Evolutionary conservation across 2,888 invertebrate species (phyloP).

Genomic region (Heliconius ethilla): DNA sequence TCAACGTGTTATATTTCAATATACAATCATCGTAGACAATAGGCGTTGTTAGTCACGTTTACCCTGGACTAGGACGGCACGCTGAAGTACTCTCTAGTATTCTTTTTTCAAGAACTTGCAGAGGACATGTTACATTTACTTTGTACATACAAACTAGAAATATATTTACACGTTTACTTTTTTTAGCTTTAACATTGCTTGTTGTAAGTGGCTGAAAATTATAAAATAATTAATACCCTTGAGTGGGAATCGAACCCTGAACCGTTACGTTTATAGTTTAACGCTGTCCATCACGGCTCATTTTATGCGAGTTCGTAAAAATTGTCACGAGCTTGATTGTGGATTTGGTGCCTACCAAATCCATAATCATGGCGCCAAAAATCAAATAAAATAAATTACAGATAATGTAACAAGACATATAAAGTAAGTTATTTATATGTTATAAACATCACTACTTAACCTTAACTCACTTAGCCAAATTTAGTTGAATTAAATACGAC

Average conservation of each 20-base stretch:
- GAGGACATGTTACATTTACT: not conserved
- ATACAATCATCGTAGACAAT: slow-evolving; percentile 13
- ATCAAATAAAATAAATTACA: not conserved
- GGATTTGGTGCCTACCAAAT: too few species aligned
- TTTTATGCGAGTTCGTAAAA: not conserved
- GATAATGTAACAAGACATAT: slow-evolving; percentile 2
- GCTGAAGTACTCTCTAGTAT: not conserved
- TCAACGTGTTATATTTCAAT: not conserved
- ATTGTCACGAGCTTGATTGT: too few species aligned
- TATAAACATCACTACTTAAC: slow-evolving; percentile 10
- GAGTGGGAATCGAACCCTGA: not conserved
- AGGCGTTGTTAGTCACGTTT: slow-evolving; percentile 5
- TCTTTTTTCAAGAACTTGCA: not conserved
- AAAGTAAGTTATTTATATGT: not conserved
- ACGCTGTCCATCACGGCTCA: not conserved
- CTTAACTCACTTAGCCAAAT: slow-evolving; percentile 13
- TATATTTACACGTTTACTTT: too few species aligned
- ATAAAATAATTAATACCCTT: too few species aligned
- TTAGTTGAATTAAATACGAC: not conserved
- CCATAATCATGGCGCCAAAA: too few species aligned
- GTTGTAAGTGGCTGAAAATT: too few species aligned
- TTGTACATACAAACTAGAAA: not conserved
- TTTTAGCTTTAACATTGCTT: too few species aligned
- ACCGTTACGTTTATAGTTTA: not conserved
- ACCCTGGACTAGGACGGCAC: not conserved